These are phyloP conservation scores for Gymnosoma rotundatum DNA, from an alignment of 2,888 invertebrate species.

Conservation along the genomic window DNA sequence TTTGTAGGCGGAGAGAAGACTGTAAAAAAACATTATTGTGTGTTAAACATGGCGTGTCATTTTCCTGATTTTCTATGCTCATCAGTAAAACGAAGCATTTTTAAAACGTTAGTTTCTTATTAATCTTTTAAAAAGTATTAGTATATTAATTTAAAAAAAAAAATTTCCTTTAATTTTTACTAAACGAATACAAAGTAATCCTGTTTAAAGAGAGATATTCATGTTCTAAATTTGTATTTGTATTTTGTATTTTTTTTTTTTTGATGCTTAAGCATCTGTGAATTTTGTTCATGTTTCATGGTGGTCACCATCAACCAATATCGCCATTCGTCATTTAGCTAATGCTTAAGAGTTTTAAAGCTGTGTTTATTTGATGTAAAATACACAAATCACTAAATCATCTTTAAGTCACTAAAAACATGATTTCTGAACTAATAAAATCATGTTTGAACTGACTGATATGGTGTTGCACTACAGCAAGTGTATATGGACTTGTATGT, in stretches of 20 bases:
- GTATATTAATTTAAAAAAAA: not conserved
- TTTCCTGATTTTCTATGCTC: constrained; percentile 76
- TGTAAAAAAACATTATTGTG: not conserved
- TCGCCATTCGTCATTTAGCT: constrained; percentile 54
- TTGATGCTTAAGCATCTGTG: not conserved
- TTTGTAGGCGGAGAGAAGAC: constrained; percentile 51
- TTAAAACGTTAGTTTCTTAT: constrained; percentile 12
- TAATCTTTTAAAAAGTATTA: not conserved
- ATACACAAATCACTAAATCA: constrained; percentile 63
- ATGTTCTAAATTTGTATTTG: not conserved
- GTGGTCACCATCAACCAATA: constrained; percentile 52
- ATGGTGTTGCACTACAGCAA: not conserved
- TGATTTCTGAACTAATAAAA: constrained; percentile 63
- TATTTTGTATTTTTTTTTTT: too few relatives aligned
- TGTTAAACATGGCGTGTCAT: constrained; percentile 73
- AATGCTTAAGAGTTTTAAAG: constrained; percentile 49
- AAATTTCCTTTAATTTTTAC: not conserved
- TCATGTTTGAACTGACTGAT: constrained; percentile 39
- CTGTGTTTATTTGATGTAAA: constrained; percentile 51
- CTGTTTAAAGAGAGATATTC: not conserved
- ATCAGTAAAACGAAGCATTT: constrained; percentile 68
- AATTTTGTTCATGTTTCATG: constrained; percentile 37
- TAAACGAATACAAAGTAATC: not conserved
- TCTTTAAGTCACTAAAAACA: constrained; percentile 65
- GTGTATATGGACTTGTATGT: not conserved